phyloP scores from a whole-genome alignment of 2,113 vertebrate genomes.

The Acinonyx jubatus region DNA sequence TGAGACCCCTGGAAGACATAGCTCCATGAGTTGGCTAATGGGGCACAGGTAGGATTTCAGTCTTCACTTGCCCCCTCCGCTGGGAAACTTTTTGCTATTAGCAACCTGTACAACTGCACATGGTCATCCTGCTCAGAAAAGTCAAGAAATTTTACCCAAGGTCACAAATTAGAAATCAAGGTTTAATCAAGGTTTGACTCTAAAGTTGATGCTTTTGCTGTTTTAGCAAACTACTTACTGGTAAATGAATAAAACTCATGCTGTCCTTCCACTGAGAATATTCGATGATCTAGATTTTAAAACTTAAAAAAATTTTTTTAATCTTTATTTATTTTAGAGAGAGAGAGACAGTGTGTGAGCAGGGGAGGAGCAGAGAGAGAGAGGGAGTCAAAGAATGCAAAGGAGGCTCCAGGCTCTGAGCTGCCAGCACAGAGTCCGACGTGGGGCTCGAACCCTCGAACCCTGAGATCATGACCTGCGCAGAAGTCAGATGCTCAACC shows the following conservation, averaged over 20 bases:
- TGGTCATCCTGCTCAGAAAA: not conserved
- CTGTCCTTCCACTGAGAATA: not conserved
- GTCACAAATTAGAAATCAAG: not conserved
- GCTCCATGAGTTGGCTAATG: not conserved
- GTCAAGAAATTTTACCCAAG: not conserved
- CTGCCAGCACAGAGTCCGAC: too few species aligned
- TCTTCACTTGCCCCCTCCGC: not conserved
- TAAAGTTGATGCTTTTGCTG: not conserved
- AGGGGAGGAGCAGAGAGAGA: too few species aligned
- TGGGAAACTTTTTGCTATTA: not conserved
- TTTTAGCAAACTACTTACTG: not conserved
- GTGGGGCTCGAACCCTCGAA: too few species aligned
- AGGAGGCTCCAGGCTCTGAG: too few species aligned
- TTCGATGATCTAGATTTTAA: not conserved
- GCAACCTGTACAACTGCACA: conserved; percentile 49
- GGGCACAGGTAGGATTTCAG: not conserved
- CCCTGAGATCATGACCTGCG: too few species aligned
- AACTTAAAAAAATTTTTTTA: not conserved
- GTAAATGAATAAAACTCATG: not conserved
- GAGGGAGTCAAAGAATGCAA: too few species aligned
- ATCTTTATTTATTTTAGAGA: too few species aligned
- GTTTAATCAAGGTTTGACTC: not conserved
- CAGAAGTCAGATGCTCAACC: too few species aligned
- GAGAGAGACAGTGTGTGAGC: too few species aligned
- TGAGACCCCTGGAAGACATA: not conserved